Base-by-base conservation (phyloP, 2,113 vertebrate genomes). In the Vanacampus margaritifer region DNA sequence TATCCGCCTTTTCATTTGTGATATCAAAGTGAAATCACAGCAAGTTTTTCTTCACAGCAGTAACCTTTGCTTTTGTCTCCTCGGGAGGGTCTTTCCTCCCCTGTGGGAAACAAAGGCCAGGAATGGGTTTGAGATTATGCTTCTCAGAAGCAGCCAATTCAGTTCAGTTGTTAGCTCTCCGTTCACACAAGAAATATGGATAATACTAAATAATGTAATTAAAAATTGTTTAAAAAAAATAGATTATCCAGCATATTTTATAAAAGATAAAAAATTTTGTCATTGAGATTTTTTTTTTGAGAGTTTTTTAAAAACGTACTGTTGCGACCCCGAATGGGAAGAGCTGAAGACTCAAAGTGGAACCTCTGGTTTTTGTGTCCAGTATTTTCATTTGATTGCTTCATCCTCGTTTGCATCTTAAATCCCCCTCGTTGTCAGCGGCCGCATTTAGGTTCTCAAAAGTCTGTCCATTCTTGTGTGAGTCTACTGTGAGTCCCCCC, bases 21-120 rank as follows among this genome's bases (percentile, higher is more conserved):
- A 63, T 83, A 85, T 87, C 80, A 88, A 83, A 69, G 67, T 46
- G 71, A 75, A 74, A 86, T 88, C 82, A 88, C 70, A 88, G 72
- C 7, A 43, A 53, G 37, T 56, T 83, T 65, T 73, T 79, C 75
- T 79, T 80, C 78, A 78, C 78, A 84, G 77, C 67, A 74, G 71
- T 66, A 71, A 21, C 0, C 84, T 87, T 89, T 89, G 58, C 64
- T 83, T n/a, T 84, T 89, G 84, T 78, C 76, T 28, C 7, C 13
- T 23, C 12, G 24, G 12, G 12, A 60, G 16, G 57, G 54, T 69
- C 43, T 65, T 80, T 73, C 73, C 46, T 76, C 32, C 46, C 67
- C 58, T 62, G 54, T 65, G 61, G 17, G 69, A 74, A 76, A 84
- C 81, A 84, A 84, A 39, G 62, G 50, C 26, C 37, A 46, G 60